Percentiles rank a stretch among this genome's conserved stretches.
These are phyloP conservation scores for Pangasianodon gigas DNA, from an alignment of 2,113 vertebrate genomes.

Conservation along the genomic window DNA sequence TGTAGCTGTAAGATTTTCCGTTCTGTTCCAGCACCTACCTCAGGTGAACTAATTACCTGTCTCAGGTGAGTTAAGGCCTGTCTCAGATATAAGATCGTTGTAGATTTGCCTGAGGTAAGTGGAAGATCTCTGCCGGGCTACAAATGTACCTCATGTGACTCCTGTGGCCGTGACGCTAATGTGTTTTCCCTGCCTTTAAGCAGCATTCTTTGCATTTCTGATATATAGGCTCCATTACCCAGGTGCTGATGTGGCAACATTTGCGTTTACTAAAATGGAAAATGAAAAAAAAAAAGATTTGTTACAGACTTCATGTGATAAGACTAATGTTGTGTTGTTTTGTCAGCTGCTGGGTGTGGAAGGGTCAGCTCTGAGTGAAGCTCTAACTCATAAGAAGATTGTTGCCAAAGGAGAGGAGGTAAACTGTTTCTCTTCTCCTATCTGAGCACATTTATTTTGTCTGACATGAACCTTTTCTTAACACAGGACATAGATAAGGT, in stretches of 20 bases:
- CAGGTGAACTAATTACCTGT: neutral
- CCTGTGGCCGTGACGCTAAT: neutral
- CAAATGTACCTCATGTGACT: neutral
- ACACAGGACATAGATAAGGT: neutral
- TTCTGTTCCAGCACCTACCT: neutral
- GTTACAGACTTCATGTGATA: neutral
- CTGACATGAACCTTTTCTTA: neutral
- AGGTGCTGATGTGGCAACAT: neutral
- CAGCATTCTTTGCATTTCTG: neutral
- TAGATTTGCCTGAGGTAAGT: neutral
- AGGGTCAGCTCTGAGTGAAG: conserved; percentile 77
- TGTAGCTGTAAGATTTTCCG: neutral
- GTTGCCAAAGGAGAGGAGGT: conserved; percentile 97
- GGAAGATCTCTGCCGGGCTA: neutral
- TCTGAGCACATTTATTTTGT: neutral
- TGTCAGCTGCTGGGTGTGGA: conserved; percentile 88
- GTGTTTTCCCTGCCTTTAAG: neutral
- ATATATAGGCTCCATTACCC: neutral
- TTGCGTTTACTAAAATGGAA: neutral
- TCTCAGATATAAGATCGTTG: neutral
- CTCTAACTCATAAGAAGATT: conserved; percentile 93
- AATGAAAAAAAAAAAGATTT: neutral
- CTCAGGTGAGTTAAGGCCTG: conserved; percentile 15
- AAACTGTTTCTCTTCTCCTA: conserved; percentile 4
- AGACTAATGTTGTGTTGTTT: conserved; percentile 19